Evolutionary conservation across 2,888 invertebrate genomes (phyloP).

Genomic region (Parascotia fuliginaria): DNA sequence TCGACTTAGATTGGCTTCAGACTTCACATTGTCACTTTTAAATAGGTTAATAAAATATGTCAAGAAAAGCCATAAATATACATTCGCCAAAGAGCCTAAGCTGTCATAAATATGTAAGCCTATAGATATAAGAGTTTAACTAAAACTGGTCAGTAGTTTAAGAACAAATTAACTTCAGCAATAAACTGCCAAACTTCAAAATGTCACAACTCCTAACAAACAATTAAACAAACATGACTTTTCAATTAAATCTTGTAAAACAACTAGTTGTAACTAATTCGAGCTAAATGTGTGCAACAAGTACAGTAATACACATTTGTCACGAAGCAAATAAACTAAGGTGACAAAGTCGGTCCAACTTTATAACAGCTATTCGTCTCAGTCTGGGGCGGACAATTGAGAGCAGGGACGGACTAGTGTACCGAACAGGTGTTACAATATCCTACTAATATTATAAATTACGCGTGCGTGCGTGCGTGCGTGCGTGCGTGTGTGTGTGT

Average conservation of each 20-base stretch:
- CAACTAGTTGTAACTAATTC: slow-evolving; percentile 26
- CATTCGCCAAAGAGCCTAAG: too few relatives aligned
- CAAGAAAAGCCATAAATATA: too few relatives aligned
- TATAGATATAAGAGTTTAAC: too few relatives aligned
- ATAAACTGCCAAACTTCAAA: neutral
- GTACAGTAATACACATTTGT: slow-evolving; percentile 43
- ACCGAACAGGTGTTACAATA: neutral
- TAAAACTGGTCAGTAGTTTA: too few relatives aligned
- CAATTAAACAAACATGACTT: neutral
- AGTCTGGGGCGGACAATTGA: slow-evolving; percentile 24
- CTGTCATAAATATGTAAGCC: too few relatives aligned
- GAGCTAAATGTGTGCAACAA: slow-evolving; percentile 32
- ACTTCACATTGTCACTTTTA: too few relatives aligned
- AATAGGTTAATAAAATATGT: too few relatives aligned
- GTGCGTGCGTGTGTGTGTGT: too few relatives aligned
- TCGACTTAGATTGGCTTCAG: too few relatives aligned
- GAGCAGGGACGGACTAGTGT: slow-evolving; percentile 24
- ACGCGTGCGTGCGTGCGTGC: too few relatives aligned
- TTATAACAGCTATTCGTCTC: slow-evolving; percentile 50
- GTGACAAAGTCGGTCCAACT: slow-evolving; percentile 34
- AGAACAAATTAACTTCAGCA: too few relatives aligned
- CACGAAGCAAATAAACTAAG: slow-evolving; percentile 40
- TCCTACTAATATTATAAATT: too few relatives aligned
- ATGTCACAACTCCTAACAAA: neutral
- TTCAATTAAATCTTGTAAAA: slow-evolving; percentile 8